Base-by-base conservation (phyloP, 2,888 invertebrate species). In the Yponomeuta cagnagella region DNA sequence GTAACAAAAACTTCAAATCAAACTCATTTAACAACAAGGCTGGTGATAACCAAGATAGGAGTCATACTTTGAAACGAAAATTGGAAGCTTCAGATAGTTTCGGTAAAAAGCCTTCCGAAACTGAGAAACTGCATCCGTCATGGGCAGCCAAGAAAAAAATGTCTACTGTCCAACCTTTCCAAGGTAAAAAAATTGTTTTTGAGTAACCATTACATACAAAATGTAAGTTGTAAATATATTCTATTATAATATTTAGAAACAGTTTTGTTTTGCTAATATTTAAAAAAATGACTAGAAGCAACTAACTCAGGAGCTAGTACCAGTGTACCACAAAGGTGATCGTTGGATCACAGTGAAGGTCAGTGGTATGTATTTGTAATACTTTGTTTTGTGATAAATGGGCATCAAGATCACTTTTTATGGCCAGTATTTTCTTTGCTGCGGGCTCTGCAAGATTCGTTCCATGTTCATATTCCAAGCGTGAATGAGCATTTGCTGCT, bases 121-220 rank as follows among this genome's bases (percentile, higher is more conserved):
- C 81, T 70, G 92, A 91, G 73, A 93, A 92, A 80, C 77, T 92
- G 70, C 93, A 93, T 82, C 93, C 93, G 2, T 93, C 93, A 31
- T 93, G 93, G 93, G 93, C 92, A 78, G 93, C 93, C 1, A 93
- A 93, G 78, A 92, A 88, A 73, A 86, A 86, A 68, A 84, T 86
- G 71, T 90, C 92, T 1, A 83, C 86, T 70, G 84, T 92, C 72
- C 78, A 89, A 81, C 90, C 90, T 5, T 92, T 87, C 75, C 80
- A 90, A 77, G 93, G 93, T 74, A 92, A 90, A 80, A 93, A 92
- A 75, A 89, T 87, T 76, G 86, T 89, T 63, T 93, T 93, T 83
- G 83, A 88, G 78, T 83, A 86, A 73, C 80, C 43, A 43, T 43
- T 43, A 8, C 43, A 0, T 43, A 43, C 33, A 4, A 5, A 8